Evolutionary conservation across 2,888 invertebrate species (phyloP).

Genomic region (Oscheius myriophilus): DNA sequence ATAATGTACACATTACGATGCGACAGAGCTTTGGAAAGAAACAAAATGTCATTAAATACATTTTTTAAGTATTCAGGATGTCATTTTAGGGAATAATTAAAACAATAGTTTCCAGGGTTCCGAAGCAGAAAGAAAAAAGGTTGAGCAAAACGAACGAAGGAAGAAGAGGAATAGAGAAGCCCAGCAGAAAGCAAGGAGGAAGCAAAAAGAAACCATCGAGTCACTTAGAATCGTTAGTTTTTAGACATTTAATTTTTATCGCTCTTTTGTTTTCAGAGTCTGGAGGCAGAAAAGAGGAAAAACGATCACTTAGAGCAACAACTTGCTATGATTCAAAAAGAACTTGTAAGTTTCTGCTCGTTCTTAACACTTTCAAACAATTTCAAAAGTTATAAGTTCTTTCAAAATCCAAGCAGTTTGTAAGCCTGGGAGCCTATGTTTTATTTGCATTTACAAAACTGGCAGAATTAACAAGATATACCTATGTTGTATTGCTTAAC

Average conservation of each 20-base stretch:
- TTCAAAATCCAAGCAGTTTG: too few relatives aligned
- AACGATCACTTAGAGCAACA: constrained; percentile 1
- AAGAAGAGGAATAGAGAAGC: constrained; percentile 18
- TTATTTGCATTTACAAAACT: too few relatives aligned
- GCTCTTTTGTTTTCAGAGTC: background rate
- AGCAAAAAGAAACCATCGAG: constrained; percentile 17
- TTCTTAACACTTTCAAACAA: too few relatives aligned
- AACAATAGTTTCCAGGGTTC: background rate
- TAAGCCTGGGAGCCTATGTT: too few relatives aligned
- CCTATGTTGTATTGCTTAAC: too few relatives aligned
- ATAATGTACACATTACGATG: too few relatives aligned
- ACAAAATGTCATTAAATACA: too few relatives aligned
- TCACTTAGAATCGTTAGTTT: background rate
- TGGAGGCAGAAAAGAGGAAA: background rate
- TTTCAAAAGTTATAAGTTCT: too few relatives aligned
- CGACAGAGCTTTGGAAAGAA: too few relatives aligned
- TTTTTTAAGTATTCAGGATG: too few relatives aligned
- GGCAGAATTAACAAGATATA: too few relatives aligned
- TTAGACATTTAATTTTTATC: background rate
- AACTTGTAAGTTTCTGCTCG: constrained; percentile 13
- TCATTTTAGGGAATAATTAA: too few relatives aligned
- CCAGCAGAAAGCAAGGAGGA: constrained; percentile 16
- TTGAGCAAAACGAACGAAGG: constrained; percentile 5
- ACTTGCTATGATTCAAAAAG: background rate
- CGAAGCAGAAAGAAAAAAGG: constrained; percentile 1